These are phyloP conservation scores for Ptyas mucosa DNA, from an alignment of 2,113 vertebrate species.

Conservation along the genomic window DNA sequence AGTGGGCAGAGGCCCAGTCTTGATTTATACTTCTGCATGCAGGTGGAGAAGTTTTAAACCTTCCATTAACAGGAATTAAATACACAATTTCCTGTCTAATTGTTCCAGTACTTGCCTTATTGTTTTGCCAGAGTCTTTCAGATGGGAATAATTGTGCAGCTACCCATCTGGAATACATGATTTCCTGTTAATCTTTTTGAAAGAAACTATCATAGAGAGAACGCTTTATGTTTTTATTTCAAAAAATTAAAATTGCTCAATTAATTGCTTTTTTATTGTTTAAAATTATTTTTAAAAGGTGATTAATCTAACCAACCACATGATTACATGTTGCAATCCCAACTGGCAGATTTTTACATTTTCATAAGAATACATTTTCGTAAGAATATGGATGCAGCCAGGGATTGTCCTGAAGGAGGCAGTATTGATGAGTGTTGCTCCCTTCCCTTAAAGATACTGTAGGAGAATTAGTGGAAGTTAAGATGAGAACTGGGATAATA, in stretches of 20 bases:
- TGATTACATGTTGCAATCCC: background rate
- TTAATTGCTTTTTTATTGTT: background rate
- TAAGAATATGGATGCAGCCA: accelerated
- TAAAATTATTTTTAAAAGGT: background rate
- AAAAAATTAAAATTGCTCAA: background rate
- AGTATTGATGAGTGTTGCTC: conserved; percentile 24
- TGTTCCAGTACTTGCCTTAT: background rate
- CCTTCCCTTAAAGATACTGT: accelerated
- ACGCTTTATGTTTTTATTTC: background rate
- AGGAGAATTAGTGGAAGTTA: background rate
- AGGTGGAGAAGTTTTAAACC: background rate
- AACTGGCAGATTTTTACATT: background rate
- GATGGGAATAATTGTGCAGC: background rate
- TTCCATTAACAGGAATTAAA: background rate
- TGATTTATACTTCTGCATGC: background rate
- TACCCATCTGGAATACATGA: background rate
- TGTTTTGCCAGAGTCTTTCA: background rate
- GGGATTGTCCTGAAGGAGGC: conserved; percentile 27
- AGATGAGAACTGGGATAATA: background rate
- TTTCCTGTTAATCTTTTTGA: background rate
- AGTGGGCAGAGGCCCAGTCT: background rate
- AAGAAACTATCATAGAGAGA: background rate
- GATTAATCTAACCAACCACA: background rate
- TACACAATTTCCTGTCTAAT: background rate
- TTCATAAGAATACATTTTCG: accelerated